Percentiles rank a stretch among this genome's conserved stretches.
Conservation (phyloP, 2,888 invertebrate species). For the Nebria brevicollis region DNA sequence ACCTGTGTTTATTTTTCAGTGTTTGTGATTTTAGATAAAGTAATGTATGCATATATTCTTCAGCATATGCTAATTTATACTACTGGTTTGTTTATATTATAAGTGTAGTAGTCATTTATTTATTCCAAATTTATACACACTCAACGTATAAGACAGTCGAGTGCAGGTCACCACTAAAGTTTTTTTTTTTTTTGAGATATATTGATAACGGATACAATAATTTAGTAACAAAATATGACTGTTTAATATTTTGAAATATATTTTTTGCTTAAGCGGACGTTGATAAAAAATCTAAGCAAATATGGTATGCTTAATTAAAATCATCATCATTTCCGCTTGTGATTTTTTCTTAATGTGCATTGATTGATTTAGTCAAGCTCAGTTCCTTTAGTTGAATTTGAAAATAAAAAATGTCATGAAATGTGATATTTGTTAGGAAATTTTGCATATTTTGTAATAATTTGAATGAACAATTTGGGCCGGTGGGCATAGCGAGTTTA, state of each 20-base stretch:
- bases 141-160: no score
- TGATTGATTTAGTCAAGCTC: conserved; percentile 25
- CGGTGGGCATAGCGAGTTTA: neutral
- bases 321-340: conserved; percentile 42
- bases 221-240: neutral
- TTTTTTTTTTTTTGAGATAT: no score
- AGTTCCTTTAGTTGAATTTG: conserved; percentile 13
- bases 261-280: conserved; percentile 26
- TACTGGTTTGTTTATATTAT: neutral
- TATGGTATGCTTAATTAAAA: conserved; percentile 40
- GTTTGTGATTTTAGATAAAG: neutral
- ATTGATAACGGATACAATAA: neutral
- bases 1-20: neutral
- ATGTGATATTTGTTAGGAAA: neutral
- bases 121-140: no score
- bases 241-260: neutral
- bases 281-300: conserved; percentile 31
- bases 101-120: neutral
- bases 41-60: neutral
- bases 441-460: neutral
- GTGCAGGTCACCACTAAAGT: no score
- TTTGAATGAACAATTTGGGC: neutral
- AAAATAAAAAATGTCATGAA: neutral
- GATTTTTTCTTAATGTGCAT: neutral
- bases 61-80: neutral